Evolutionary conservation across 1,140 invertebrate species (phyloP).

Genomic region (Nylanderia fulva): DNA sequence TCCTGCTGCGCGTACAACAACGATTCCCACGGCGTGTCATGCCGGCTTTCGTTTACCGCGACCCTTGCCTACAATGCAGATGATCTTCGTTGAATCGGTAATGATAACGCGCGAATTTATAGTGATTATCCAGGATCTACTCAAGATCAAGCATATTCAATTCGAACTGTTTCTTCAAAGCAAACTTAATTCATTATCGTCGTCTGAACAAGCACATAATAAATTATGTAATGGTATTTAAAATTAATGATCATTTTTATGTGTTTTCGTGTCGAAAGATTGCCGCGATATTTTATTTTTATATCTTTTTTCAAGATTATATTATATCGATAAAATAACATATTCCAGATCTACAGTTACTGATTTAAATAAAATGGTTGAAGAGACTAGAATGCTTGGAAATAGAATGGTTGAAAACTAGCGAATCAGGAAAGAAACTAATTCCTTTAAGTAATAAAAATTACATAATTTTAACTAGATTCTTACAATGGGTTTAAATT

Average conservation of each 20-base stretch:
- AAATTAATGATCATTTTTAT: constrained; percentile 6
- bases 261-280: not conserved
- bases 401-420: no score
- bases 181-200: not conserved
- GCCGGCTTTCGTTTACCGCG: constrained; percentile 65
- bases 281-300: not conserved
- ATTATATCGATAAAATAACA: not conserved
- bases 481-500: not conserved
- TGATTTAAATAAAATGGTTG: not conserved
- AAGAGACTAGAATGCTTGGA: no score
- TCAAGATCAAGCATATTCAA: not conserved
- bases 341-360: not conserved
- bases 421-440: not conserved
- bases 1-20: constrained; percentile 63
- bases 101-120: not conserved
- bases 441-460: not conserved
- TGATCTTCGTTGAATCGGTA: not conserved
- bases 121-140: not conserved
- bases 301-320: not conserved
- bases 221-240: not conserved
- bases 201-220: not conserved
- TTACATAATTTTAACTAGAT: not conserved
- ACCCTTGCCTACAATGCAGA: constrained; percentile 61
- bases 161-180: not conserved
- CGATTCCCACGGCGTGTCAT: constrained; percentile 73